phyloP scores from a whole-genome alignment of 2,113 vertebrate genomes.

The Trochalopteron elliotii region DNA sequence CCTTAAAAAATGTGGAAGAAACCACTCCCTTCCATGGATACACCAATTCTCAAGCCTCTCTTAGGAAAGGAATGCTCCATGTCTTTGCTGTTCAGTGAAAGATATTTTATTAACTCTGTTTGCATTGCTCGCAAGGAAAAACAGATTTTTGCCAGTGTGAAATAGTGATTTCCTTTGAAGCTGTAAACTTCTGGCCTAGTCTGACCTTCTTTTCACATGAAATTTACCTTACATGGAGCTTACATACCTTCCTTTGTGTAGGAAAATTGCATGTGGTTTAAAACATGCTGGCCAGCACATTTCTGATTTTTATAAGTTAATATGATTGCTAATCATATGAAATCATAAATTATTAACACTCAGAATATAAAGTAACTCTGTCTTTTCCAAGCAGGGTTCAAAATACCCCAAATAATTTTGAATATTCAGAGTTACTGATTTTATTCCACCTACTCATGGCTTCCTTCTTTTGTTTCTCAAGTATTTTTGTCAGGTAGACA shows the following conservation, averaged over 20 bases:
- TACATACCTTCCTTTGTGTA: not conserved
- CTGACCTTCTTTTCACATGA: not conserved
- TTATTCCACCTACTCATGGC: not conserved
- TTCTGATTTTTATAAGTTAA: not conserved
- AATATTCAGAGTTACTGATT: not conserved
- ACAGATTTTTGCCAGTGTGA: not conserved
- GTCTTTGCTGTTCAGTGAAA: not conserved
- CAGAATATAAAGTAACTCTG: not conserved
- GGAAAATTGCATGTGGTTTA: not conserved
- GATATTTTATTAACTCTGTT: not conserved
- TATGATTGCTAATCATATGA: not conserved
- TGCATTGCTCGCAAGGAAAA: not conserved
- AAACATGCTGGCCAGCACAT: not conserved
- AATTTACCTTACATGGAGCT: not conserved
- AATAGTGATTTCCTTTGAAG: not conserved
- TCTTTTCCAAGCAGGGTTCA: not conserved
- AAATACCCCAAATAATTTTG: not conserved
- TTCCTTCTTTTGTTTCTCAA: not conserved
- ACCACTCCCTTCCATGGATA: not conserved
- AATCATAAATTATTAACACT: not conserved
- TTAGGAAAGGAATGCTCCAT: not conserved
- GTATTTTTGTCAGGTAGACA: not conserved
- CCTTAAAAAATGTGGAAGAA: not conserved
- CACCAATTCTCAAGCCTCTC: not conserved
- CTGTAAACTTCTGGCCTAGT: not conserved